phyloP scores from a whole-genome alignment of 1,140 invertebrate species.

The Steinernema feltiae region DNA sequence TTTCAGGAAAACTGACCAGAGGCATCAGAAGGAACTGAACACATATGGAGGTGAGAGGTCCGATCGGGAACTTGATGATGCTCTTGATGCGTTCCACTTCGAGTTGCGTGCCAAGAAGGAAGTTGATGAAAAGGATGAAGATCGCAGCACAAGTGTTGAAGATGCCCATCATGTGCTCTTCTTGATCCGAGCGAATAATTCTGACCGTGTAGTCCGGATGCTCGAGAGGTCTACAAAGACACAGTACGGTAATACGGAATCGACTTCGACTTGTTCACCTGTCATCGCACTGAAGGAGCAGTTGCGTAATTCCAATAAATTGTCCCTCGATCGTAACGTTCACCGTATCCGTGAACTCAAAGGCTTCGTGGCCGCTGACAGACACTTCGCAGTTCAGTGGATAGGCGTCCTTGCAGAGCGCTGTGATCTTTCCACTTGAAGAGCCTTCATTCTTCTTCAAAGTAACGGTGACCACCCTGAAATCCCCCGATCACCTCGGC shows the following conservation, averaged over 20 bases:
- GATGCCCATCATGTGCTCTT: conserved; percentile 21
- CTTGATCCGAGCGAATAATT: conserved; percentile 21
- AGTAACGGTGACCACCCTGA: background rate
- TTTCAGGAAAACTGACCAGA: conserved; percentile 27
- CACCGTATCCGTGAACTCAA: background rate
- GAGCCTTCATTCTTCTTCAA: background rate
- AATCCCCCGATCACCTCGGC: background rate
- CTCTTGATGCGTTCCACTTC: conserved; percentile 23
- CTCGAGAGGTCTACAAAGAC: background rate
- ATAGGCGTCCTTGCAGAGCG: background rate
- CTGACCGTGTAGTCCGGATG: conserved; percentile 17
- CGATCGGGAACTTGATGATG: conserved; percentile 51
- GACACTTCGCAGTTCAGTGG: background rate
- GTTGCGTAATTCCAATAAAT: background rate
- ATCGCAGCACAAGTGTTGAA: conserved; percentile 29
- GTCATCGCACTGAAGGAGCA: background rate
- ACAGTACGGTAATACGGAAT: background rate
- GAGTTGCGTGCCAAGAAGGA: conserved; percentile 31
- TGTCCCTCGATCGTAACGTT: background rate
- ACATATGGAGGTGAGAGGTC: conserved; percentile 58
- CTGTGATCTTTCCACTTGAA: background rate
- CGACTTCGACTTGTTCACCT: background rate
- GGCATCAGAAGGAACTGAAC: conserved; percentile 60
- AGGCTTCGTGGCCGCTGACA: background rate
- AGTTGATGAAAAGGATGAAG: conserved; percentile 32